Percentiles rank a stretch among this genome's conserved stretches.
Evolutionary conservation across 2,888 invertebrate genomes (phyloP).

Genomic region (Tricholauxania praeusta): DNA sequence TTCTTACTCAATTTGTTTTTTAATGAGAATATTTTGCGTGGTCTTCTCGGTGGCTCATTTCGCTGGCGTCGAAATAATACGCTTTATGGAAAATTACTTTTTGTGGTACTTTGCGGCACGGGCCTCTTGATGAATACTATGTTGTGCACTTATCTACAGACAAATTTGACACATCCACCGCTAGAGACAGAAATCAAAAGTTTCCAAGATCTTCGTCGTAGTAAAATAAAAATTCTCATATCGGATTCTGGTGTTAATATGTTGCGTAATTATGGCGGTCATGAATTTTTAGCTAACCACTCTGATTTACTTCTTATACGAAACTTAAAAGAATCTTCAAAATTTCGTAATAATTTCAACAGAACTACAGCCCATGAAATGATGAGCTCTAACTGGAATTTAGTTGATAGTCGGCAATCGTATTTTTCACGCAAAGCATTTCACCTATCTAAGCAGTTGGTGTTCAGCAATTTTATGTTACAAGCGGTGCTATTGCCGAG

Average conservation of each 20-base stretch:
- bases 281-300: no score
- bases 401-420: conserved; percentile 30
- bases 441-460: conserved; percentile 19
- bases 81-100: neutral
- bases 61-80: no score
- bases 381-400: conserved; percentile 18
- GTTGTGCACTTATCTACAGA: neutral
- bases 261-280: neutral
- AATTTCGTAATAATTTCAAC: conserved; percentile 26
- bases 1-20: neutral
- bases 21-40: neutral
- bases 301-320: neutral
- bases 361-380: conserved; percentile 25
- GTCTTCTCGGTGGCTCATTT: neutral
- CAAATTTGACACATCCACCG: neutral
- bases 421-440: conserved; percentile 36
- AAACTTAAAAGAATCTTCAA: conserved; percentile 14
- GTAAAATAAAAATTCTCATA: neutral
- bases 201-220: neutral
- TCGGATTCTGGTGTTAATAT: neutral
- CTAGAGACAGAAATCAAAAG: neutral
- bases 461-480: conserved; percentile 18
- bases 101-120: neutral
- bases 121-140: neutral
- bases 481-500: conserved; percentile 40